Conservation (phyloP, 2,797 vertebrate species). For the Parauchenoglanis ngamensis region DNA sequence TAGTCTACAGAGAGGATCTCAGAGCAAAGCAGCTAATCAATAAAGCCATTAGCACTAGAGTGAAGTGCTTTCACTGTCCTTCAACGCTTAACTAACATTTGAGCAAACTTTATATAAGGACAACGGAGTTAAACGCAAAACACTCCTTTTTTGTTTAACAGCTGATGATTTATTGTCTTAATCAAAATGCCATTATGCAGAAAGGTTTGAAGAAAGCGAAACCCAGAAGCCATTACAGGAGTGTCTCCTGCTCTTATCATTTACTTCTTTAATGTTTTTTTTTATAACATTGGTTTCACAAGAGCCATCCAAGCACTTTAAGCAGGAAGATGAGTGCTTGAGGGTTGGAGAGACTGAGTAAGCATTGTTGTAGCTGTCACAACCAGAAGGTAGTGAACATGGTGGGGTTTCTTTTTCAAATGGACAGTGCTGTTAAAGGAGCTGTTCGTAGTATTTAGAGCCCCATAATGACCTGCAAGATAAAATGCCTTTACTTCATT, state of each 20-base stretch:
- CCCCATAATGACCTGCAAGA: no score
- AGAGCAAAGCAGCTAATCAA: constrained; percentile 38
- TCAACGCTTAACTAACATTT: constrained; percentile 4
- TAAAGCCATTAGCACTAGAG: constrained; percentile 27
- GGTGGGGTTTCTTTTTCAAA: background rate
- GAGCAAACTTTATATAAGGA: constrained; percentile 1
- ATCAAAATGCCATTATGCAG: background rate
- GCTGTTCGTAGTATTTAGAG: background rate
- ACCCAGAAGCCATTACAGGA: background rate
- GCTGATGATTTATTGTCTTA: constrained; percentile 1
- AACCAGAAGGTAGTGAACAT: background rate
- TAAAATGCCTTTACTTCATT: background rate
- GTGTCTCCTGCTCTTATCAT: background rate
- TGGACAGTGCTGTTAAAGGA: background rate
- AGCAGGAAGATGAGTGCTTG: background rate
- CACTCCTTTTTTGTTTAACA: background rate
- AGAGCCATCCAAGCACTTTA: background rate
- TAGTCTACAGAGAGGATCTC: constrained; percentile 2
- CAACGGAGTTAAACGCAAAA: background rate
- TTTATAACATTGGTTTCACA: background rate
- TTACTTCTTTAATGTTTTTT: background rate
- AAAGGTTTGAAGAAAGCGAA: background rate
- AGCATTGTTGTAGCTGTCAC: background rate
- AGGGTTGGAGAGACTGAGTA: background rate
- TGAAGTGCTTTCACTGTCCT: constrained; percentile 4